These are phyloP conservation scores for Eremobia ochroleuca DNA, from an alignment of 2,888 invertebrate genomes.

Conservation along the genomic window DNA sequence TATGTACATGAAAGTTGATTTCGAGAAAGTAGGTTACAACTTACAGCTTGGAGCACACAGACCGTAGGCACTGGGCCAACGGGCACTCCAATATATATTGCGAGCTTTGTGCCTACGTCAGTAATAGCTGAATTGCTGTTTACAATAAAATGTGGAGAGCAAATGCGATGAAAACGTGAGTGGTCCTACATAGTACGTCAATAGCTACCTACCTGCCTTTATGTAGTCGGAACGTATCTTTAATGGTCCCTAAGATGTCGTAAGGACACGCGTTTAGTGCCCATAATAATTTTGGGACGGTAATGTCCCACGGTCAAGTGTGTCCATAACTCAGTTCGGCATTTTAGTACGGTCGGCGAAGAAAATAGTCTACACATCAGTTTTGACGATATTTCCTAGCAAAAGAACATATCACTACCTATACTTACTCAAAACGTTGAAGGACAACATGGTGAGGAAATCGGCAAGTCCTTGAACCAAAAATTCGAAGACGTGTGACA, in stretches of 20 bases:
- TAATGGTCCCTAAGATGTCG: conserved; percentile 5
- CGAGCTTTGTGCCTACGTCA: conserved; percentile 13
- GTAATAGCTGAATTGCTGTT: not conserved
- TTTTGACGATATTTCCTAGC: not conserved
- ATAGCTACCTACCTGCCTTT: not conserved
- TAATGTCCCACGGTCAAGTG: not conserved
- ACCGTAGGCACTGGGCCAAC: conserved; percentile 48
- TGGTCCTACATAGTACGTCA: conserved; percentile 3
- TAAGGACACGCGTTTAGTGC: conserved; percentile 13
- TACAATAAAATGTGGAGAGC: conserved; percentile 26
- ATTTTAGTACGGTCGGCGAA: not conserved
- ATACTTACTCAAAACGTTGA: not conserved
- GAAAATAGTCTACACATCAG: conserved; percentile 1
- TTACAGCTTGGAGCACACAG: conserved; percentile 1
- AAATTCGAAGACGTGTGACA: not conserved
- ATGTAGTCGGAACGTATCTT: not conserved
- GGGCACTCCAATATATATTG: conserved; percentile 35
- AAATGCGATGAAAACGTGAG: not conserved
- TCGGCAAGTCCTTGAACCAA: not conserved
- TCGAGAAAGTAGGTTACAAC: conserved; percentile 48
- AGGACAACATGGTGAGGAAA: not conserved
- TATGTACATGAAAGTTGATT: conserved; percentile 21
- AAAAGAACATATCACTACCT: not conserved
- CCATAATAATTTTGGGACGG: conserved; percentile 21
- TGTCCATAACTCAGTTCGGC: conserved; percentile 3